phyloP scores from a whole-genome alignment of 2,797 vertebrate species.

The Lateolabrax maculatus region DNA sequence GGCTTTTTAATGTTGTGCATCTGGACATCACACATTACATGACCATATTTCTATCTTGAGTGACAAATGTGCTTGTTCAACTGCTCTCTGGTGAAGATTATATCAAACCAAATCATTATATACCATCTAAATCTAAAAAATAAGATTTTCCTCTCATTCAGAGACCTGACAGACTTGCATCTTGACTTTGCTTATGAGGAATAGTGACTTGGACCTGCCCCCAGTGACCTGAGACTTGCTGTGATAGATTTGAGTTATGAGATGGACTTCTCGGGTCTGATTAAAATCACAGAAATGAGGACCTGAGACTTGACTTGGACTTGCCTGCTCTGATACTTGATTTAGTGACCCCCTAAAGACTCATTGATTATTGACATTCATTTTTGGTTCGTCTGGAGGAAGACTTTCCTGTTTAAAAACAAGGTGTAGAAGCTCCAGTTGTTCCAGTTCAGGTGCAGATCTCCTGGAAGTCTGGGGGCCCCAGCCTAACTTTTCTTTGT shows the following conservation, averaged over 20 bases:
- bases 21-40: not conserved
- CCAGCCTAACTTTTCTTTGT: no score
- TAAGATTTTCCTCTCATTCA: not conserved
- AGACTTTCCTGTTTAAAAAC: no score
- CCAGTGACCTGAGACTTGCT: not conserved
- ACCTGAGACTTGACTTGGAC: not conserved
- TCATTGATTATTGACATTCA: no score
- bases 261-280: not conserved
- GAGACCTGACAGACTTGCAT: not conserved
- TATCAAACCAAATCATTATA: not conserved
- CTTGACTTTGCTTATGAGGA: not conserved
- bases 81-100: not conserved
- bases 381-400: no score
- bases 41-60: not conserved
- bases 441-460: no score
- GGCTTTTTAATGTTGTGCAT: not conserved
- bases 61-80: not conserved
- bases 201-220: not conserved
- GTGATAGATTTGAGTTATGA: not conserved
- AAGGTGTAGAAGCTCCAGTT: no score
- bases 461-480: no score
- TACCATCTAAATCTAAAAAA: not conserved
- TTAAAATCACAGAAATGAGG: not conserved
- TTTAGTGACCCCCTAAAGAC: no score
- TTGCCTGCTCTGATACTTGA: no score